Conservation (phyloP, 2,797 vertebrate genomes). For the Poeciliopsis presidionis region DNA sequence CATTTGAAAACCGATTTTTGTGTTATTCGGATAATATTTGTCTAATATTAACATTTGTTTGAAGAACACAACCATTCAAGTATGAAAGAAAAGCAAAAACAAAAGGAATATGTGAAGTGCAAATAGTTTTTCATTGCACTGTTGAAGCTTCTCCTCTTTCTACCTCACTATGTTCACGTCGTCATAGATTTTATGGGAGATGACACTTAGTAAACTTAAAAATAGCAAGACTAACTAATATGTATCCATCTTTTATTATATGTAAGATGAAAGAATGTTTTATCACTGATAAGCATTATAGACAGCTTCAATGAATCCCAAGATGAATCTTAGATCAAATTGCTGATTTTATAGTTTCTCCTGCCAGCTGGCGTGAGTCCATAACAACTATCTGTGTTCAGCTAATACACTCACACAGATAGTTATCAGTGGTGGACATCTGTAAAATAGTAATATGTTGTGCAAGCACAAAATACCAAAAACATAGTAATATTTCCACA, state of each 20-base stretch:
- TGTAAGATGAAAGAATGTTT: conserved; percentile 10
- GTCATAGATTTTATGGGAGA: neutral
- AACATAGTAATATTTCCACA: neutral
- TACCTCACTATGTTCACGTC: neutral
- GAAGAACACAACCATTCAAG: neutral
- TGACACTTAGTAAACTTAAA: neutral
- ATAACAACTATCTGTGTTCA: neutral
- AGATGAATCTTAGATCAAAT: conserved; percentile 31
- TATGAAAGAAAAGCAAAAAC: neutral
- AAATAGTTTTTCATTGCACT: neutral
- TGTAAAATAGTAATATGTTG: conserved; percentile 14
- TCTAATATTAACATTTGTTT: neutral
- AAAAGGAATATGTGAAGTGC: neutral
- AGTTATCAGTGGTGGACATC: neutral
- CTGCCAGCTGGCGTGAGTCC: conserved; percentile 37
- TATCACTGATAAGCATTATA: conserved; percentile 4
- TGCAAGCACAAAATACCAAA: conserved; percentile 10
- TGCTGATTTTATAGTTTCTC: conserved; percentile 25
- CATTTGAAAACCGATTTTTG: neutral
- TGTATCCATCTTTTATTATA: neutral
- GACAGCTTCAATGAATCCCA: conserved; percentile 29
- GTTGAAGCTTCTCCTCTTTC: neutral
- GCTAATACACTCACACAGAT: neutral
- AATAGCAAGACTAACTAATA: neutral
- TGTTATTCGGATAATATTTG: neutral